Evolutionary conservation across 1,140 invertebrate genomes (phyloP).

Genomic region (Caenorhabditis inopinata): DNA sequence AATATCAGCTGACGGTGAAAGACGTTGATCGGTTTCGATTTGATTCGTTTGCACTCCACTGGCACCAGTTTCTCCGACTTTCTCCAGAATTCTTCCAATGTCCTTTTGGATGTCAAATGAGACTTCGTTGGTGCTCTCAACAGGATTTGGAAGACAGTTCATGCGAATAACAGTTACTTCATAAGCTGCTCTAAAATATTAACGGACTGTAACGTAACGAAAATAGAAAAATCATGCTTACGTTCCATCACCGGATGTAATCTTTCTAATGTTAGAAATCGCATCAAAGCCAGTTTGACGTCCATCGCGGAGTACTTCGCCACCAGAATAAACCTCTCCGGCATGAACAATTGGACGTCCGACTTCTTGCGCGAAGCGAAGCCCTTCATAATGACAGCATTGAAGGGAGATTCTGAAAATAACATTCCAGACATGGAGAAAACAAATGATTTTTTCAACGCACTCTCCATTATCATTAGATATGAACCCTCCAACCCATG

Average conservation of each 20-base stretch:
- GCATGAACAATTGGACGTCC: slow-evolving; percentile 53
- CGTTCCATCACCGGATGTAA: slow-evolving; percentile 46
- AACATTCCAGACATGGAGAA: no score
- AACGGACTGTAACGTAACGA: background rate
- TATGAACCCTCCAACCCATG: slow-evolving; percentile 55
- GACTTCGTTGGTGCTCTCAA: slow-evolving; percentile 53
- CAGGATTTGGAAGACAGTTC: slow-evolving; percentile 58
- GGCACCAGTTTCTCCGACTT: slow-evolving; percentile 48
- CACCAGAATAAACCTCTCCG: slow-evolving; percentile 57
- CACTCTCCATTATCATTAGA: slow-evolving; percentile 41
- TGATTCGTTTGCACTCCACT: slow-evolving; percentile 36
- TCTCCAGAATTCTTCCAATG: slow-evolving; percentile 51
- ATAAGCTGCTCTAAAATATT: slow-evolving; percentile 48
- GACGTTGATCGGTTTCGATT: slow-evolving; percentile 13
- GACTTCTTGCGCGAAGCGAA: slow-evolving; percentile 56
- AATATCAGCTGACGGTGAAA: slow-evolving; percentile 12
- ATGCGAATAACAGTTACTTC: slow-evolving; percentile 56
- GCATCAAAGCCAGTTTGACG: slow-evolving; percentile 59
- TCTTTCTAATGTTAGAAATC: slow-evolving; percentile 56
- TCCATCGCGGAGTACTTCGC: slow-evolving; percentile 56
- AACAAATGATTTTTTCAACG: no score
- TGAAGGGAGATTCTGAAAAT: slow-evolving; percentile 43
- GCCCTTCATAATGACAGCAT: slow-evolving; percentile 57
- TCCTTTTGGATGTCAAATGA: slow-evolving; percentile 48
- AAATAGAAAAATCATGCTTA: background rate